phyloP scores from a whole-genome alignment of 2,888 invertebrate species.

The Actias luna region DNA sequence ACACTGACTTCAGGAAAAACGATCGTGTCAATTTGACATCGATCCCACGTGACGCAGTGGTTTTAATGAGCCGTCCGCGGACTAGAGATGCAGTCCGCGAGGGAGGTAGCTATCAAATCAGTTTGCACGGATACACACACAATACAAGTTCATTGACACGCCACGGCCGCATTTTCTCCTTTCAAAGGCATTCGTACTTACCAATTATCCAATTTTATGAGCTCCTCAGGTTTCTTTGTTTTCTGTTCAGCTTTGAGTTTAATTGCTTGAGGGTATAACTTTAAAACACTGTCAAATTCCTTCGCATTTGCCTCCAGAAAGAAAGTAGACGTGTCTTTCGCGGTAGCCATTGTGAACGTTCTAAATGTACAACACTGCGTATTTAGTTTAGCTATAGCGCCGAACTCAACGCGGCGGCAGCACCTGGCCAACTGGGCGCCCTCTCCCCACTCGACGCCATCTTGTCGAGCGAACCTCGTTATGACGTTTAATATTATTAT shows the following conservation, averaged over 20 bases:
- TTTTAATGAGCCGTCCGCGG: conserved; percentile 86
- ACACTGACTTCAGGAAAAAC: conserved; percentile 80
- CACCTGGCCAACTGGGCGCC: conserved; percentile 82
- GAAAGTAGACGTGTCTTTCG: conserved; percentile 96
- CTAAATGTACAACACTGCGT: conserved; percentile 82
- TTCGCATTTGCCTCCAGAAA: conserved; percentile 93
- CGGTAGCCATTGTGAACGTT: conserved; percentile 90
- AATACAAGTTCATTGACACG: conserved; percentile 83
- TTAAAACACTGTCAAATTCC: conserved; percentile 93
- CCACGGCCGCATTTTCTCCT: conserved; percentile 83
- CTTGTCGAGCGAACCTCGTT: conserved; percentile 73
- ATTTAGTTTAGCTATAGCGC: conserved; percentile 81
- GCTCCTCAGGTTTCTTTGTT: conserved; percentile 96
- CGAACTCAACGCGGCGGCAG: conserved; percentile 83
- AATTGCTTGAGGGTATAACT: conserved; percentile 95
- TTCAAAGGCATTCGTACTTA: conserved; percentile 84
- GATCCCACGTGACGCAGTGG: conserved; percentile 88
- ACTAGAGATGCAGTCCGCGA: conserved; percentile 84
- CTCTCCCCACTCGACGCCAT: conserved; percentile 81
- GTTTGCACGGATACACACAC: conserved; percentile 83
- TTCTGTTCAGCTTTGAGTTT: conserved; percentile 94
- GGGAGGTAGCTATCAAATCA: conserved; percentile 84
- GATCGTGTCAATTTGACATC: conserved; percentile 85
- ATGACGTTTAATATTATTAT: conserved; percentile 79
- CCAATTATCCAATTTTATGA: conserved; percentile 97